Evolutionary conservation across 2,888 invertebrate species (phyloP).

Genomic region (Drosophila fungiperda): DNA sequence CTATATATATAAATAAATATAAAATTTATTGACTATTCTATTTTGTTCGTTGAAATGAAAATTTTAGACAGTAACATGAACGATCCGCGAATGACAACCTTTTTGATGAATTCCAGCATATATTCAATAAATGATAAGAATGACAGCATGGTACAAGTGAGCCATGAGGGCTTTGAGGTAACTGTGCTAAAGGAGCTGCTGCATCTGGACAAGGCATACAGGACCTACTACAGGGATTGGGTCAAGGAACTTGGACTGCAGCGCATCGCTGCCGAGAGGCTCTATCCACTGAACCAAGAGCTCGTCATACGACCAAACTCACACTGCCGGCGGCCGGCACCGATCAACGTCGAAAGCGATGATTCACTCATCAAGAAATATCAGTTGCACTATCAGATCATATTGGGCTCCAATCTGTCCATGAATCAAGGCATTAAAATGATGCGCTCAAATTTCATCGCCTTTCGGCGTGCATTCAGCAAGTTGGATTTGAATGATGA

Average conservation of each 20-base stretch:
- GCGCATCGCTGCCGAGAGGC: conserved; percentile 58
- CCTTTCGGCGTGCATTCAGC: conserved; percentile 56
- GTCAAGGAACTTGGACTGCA: conserved; percentile 67
- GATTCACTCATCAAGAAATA: conserved; percentile 68
- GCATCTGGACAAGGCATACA: conserved; percentile 62
- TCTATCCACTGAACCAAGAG: conserved; percentile 70
- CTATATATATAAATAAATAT: not conserved
- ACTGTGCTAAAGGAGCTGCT: conserved; percentile 49
- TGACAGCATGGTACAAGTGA: not conserved
- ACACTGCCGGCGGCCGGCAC: conserved; percentile 57
- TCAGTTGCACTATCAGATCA: conserved; percentile 58
- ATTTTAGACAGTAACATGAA: not conserved
- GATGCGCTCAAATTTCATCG: conserved; percentile 51
- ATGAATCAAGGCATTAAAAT: conserved; percentile 35
- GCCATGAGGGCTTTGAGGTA: conserved; percentile 30
- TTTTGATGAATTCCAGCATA: not conserved
- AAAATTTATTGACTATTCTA: not conserved
- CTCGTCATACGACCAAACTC: conserved; percentile 45
- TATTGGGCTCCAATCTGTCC: conserved; percentile 53
- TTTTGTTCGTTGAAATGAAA: not conserved
- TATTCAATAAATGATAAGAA: not conserved
- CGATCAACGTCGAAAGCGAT: conserved; percentile 46
- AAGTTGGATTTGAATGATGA: conserved; percentile 54
- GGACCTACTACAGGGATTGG: conserved; percentile 43
- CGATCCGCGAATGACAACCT: not conserved